A percentile compares a stretch with the other conserved stretches of the same genome.
Conservation (phyloP, 2,113 vertebrate genomes). For the Nycticryphes semicollaris region DNA sequence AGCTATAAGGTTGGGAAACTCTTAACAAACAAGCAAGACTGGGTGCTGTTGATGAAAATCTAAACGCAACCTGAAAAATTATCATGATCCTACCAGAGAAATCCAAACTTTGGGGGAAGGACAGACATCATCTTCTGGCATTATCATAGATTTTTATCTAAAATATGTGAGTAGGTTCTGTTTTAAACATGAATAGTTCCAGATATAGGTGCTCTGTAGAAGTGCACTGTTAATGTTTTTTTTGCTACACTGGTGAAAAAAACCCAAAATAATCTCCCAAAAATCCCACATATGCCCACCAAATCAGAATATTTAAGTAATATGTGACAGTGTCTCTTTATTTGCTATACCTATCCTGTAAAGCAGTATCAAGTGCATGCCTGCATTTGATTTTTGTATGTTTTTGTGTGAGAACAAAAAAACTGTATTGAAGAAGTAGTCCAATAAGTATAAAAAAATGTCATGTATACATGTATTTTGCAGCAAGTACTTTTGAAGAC, state of each 20-base stretch:
- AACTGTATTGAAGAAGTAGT: neutral
- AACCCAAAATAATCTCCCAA: neutral
- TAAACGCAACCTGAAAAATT: neutral
- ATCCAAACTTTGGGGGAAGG: neutral
- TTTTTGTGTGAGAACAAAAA: neutral
- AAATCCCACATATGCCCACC: neutral
- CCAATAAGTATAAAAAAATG: neutral
- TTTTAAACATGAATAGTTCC: neutral
- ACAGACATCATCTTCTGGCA: neutral
- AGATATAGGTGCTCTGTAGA: neutral
- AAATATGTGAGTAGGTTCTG: neutral
- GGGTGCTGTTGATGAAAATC: neutral
- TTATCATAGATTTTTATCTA: neutral
- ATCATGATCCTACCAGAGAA: neutral
- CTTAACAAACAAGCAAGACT: neutral
- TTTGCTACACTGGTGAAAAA: neutral
- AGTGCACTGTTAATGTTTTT: neutral
- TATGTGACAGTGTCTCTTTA: neutral
- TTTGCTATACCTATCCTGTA: neutral
- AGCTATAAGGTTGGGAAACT: neutral
- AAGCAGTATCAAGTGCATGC: neutral
- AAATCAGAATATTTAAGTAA: neutral
- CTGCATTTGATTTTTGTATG: neutral
- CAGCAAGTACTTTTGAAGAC: neutral
- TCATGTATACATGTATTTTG: neutral